Base-by-base conservation (phyloP, 2,888 invertebrate genomes). In the Plebejus argus region DNA sequence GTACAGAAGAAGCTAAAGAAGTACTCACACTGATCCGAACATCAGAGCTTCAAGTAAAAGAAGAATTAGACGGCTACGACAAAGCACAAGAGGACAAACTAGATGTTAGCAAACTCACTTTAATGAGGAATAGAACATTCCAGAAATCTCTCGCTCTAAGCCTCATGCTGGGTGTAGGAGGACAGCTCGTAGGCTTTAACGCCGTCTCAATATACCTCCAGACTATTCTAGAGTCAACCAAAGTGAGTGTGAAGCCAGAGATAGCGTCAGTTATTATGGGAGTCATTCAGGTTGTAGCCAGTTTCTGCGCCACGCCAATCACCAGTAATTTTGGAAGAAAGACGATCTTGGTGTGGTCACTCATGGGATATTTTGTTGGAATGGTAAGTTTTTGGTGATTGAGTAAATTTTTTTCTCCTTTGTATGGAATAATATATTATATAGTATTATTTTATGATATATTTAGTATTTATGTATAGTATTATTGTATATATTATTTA, bases 161-260 rank as follows among this genome's bases (percentile, higher is more conserved):
- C 5, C 28, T 84, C 3, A 20, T 84, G 5, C 49, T 87, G 7
- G 79, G 80, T 1, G 33, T 82, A 4, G 80, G 83, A 0, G 2
- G 79, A 0, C 88, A 88, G 18, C 78, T 88, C 0, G 81, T 83
- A 0, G 89, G 90, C 0, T 89, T 85, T 53, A 89, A 88, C 53
- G 86, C 85, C 0, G 84, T 90, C 0, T 82, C 85, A 0, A 86
- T 86, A 76, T 90, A 90, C 74, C 80, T 90, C 1, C 89, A 89
- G 81, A 86, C 89, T 0, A 83, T 90, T n/a, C 78, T 90, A 76
- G 86, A 86, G 39, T 86, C 86, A 0, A 87, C 90, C 0, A 81
- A 86, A 28, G 88, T 88, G 0, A 85, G 84, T 20, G 82, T 90
- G 0, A 84, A 75, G 0, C 83, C 89, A 1, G 87, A 87, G 76